phyloP scores from a whole-genome alignment of 2,888 invertebrate genomes.

The Corbicula japonica region DNA sequence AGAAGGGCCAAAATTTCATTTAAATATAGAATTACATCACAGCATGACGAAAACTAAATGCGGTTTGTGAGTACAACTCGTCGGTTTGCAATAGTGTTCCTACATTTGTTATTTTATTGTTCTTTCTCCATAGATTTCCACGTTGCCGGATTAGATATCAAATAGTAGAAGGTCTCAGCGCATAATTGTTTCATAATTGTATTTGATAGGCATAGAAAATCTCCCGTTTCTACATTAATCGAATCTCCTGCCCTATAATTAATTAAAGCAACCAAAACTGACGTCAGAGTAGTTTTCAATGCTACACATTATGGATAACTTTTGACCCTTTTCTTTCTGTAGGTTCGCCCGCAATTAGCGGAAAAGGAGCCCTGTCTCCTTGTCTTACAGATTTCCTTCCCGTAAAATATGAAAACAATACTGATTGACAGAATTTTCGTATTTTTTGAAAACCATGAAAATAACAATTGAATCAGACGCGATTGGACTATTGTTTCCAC shows the following conservation, averaged over 20 bases:
- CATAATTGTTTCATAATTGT: constrained; percentile 1
- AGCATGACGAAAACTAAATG: no score
- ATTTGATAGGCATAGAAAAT: constrained; percentile 20
- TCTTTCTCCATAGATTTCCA: background rate
- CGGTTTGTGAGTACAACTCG: no score
- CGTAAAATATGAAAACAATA: constrained; percentile 39
- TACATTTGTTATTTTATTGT: background rate
- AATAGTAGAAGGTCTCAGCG: constrained; percentile 1
- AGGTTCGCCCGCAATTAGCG: constrained; percentile 51
- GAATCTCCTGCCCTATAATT: constrained; percentile 23
- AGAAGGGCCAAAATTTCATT: no score
- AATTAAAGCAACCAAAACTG: constrained; percentile 22
- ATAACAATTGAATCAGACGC: constrained; percentile 44
- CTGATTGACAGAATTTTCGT: constrained; percentile 35
- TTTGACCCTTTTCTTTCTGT: constrained; percentile 36
- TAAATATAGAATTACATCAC: no score
- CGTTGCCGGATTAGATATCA: constrained; percentile 2
- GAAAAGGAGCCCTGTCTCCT: constrained; percentile 23
- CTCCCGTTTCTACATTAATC: constrained; percentile 38
- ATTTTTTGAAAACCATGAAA: constrained; percentile 41
- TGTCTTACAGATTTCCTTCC: constrained; percentile 25
- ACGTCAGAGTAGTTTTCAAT: constrained; percentile 30
- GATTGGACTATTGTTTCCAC: constrained; percentile 52
- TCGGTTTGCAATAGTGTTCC: background rate
- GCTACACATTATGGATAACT: constrained; percentile 20